phyloP scores from a whole-genome alignment of 2,113 vertebrate species.

The Bubo blakistoni region DNA sequence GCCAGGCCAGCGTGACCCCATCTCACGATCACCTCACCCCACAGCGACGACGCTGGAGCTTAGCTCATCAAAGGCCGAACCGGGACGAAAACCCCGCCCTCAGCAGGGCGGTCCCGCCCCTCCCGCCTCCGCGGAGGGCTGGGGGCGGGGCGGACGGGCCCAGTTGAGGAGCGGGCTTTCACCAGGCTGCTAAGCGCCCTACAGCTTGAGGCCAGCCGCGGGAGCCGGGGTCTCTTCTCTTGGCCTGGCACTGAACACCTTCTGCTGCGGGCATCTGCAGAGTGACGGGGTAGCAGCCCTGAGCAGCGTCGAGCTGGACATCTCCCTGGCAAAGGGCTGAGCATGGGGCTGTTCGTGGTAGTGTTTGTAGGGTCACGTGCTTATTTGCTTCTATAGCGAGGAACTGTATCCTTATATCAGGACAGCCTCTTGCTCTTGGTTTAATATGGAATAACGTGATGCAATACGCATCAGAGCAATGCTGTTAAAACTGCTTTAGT shows the following conservation, averaged over 20 bases:
- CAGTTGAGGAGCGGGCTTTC: accelerated
- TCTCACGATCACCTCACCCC: not conserved
- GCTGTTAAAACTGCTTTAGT: not conserved
- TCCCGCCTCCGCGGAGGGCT: too few species aligned
- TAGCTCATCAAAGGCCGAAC: not conserved
- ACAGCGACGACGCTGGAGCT: not conserved
- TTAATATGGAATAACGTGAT: not conserved
- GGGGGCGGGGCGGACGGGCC: too few species aligned
- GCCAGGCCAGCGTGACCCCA: not conserved
- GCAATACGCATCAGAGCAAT: not conserved
- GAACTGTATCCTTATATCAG: too few species aligned
- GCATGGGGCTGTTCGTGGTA: accelerated
- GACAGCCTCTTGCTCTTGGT: not conserved
- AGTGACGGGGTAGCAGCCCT: not conserved
- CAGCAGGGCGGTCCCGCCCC: not conserved
- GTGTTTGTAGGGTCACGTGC: accelerated
- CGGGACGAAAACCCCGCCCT: not conserved
- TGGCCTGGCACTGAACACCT: too few species aligned
- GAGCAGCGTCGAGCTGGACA: not conserved
- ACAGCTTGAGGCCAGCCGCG: accelerated
- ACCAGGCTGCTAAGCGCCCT: accelerated
- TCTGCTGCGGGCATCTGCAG: not conserved
- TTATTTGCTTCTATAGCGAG: accelerated
- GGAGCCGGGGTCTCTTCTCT: not conserved
- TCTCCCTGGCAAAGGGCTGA: too few species aligned